Conservation (phyloP, 2,888 invertebrate genomes). For the Lepetodrilus schrolli region DNA sequence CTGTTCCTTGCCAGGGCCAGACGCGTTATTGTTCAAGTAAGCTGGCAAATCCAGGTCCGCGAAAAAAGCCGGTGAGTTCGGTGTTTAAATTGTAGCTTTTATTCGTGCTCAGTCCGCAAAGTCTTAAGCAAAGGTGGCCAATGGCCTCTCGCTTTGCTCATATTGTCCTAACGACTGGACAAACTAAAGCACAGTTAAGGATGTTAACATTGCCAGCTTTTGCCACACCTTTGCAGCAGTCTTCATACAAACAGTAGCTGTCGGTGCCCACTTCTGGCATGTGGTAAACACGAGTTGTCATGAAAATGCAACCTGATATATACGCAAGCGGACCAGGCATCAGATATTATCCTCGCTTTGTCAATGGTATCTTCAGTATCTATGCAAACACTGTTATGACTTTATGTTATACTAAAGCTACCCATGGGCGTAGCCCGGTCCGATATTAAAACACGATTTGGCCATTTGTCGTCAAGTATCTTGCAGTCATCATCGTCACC, state of each 20-base stretch:
- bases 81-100: constrained; percentile 12
- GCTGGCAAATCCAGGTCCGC: constrained; percentile 3
- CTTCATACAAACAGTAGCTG: not conserved
- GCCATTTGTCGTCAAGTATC: not conserved
- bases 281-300: not conserved
- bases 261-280: not conserved
- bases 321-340: not conserved
- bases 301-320: not conserved
- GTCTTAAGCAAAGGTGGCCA: constrained; percentile 3
- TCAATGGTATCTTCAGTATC: not conserved
- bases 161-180: constrained; percentile 18
- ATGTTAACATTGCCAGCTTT: not conserved
- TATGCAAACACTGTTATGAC: not conserved
- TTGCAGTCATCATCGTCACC: too few species aligned
- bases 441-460: not conserved
- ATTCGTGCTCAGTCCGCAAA: not conserved
- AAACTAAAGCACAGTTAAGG: not conserved
- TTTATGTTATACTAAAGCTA: not conserved
- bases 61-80: not conserved
- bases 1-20: too few species aligned
- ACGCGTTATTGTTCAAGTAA: not conserved
- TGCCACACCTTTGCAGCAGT: constrained; percentile 23
- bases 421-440: not conserved
- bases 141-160: not conserved
- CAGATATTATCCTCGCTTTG: not conserved